Conservation (phyloP, 2,797 vertebrate species). For the Hephaestus fuliginosus region DNA sequence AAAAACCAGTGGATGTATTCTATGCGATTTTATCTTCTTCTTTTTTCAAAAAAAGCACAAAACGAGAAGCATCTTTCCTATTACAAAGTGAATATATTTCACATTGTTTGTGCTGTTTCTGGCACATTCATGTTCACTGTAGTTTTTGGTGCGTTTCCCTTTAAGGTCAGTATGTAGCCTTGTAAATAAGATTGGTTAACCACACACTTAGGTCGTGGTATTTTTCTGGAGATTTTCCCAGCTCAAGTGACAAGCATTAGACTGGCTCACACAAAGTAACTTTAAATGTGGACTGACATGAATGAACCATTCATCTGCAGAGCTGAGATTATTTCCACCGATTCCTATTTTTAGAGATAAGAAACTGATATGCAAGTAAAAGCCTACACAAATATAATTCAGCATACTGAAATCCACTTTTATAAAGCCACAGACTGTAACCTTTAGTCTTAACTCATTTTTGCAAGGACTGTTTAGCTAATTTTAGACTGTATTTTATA, state of each 20-base stretch:
- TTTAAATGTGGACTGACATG: constrained; percentile 13
- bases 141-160: constrained; percentile 14
- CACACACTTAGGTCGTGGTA: constrained; percentile 36
- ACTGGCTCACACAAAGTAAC: constrained; percentile 17
- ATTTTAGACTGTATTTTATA: background rate
- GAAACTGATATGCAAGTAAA: constrained; percentile 6
- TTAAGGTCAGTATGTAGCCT: constrained; percentile 28
- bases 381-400: background rate
- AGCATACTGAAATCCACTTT: background rate
- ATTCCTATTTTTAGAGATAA: constrained; percentile 22
- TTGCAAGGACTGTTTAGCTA: background rate
- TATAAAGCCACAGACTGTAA: background rate
- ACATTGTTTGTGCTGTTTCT: background rate
- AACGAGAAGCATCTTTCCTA: background rate
- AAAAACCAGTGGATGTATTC: background rate
- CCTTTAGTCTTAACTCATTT: background rate
- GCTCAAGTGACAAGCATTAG: constrained; percentile 53
- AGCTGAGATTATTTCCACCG: background rate
- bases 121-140: background rate
- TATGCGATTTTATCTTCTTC: background rate
- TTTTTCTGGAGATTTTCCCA: constrained; percentile 50
- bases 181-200: constrained; percentile 44
- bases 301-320: constrained; percentile 42
- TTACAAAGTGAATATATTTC: background rate
- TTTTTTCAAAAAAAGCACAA: background rate